Evolutionary conservation across 2,113 vertebrate genomes (phyloP).

Genomic region (Gambusia affinis): DNA sequence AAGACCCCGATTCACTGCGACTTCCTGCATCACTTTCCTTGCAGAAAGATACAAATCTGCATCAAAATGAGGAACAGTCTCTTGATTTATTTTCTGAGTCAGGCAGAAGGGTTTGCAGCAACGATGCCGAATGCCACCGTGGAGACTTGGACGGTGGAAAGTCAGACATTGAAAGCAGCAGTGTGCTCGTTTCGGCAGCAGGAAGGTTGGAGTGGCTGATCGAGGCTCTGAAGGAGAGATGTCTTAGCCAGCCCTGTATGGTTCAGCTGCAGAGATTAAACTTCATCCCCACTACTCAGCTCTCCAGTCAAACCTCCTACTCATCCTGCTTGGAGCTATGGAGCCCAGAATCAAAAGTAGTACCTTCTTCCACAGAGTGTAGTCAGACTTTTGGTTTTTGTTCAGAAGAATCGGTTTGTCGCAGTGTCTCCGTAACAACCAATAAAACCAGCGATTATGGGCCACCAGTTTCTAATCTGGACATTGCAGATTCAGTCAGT

Average conservation of each 20-base stretch:
- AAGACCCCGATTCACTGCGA: slow-evolving; percentile 2
- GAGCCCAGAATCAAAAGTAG: not conserved
- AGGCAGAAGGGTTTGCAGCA: not conserved
- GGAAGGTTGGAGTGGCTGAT: slow-evolving; percentile 50
- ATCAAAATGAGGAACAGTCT: slow-evolving; percentile 15
- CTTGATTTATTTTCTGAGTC: slow-evolving; percentile 10
- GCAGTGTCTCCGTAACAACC: not conserved
- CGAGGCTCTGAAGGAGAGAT: slow-evolving; percentile 59
- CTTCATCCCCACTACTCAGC: slow-evolving; percentile 14
- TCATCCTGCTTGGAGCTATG: slow-evolving; percentile 50
- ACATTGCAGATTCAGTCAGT: not conserved
- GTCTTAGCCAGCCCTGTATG: slow-evolving; percentile 51
- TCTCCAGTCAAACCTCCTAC: slow-evolving; percentile 24
- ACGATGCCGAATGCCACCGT: not conserved
- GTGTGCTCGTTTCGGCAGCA: slow-evolving; percentile 44
- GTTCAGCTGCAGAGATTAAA: slow-evolving; percentile 60
- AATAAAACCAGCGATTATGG: not conserved
- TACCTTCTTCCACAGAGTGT: not conserved
- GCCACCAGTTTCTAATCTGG: not conserved
- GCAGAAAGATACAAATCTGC: not conserved
- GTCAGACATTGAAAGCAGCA: slow-evolving; percentile 26
- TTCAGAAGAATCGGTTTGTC: not conserved
- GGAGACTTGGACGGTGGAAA: not conserved
- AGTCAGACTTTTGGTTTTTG: not conserved
- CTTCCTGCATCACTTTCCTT: not conserved